A percentile compares a stretch with the other conserved stretches of the same genome.
Evolutionary conservation across 2,888 invertebrate species (phyloP).

Genomic region (Meiosimyza decipiens): DNA sequence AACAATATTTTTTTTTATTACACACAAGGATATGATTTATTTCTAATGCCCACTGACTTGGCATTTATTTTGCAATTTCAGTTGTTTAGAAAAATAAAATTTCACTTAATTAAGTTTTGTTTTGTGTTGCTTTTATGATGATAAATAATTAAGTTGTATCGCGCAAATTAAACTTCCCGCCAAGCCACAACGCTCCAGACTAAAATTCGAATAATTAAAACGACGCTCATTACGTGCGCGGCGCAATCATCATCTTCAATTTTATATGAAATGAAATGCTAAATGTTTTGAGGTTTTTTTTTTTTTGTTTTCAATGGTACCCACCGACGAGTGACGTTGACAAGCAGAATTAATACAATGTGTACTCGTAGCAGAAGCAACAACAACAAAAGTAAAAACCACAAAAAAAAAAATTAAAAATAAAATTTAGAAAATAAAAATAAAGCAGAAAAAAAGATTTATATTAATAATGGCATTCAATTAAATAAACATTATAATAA

Average conservation of each 20-base stretch:
- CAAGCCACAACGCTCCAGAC: constrained; percentile 23
- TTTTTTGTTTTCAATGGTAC: constrained; percentile 1
- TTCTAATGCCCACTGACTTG: too few relatives aligned
- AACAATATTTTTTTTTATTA: too few relatives aligned
- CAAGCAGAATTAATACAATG: background rate
- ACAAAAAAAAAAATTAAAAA: background rate
- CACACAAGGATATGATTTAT: too few relatives aligned
- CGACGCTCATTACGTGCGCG: constrained; percentile 14
- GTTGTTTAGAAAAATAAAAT: too few relatives aligned
- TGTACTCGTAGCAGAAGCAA: background rate
- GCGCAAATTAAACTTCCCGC: background rate
- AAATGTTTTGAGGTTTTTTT: background rate
- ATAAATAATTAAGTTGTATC: too few relatives aligned
- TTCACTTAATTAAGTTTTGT: too few relatives aligned
- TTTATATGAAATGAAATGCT: constrained; percentile 18
- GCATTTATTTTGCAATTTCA: too few relatives aligned
- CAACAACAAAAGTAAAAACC: background rate
- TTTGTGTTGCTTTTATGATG: too few relatives aligned
- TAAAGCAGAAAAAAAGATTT: constrained; percentile 3
- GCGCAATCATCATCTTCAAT: constrained; percentile 26
- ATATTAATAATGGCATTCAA: background rate
- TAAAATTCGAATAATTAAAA: constrained; percentile 31
- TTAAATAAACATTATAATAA: background rate
- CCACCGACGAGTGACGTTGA: background rate
- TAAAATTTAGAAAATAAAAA: background rate